Evolutionary conservation across 2,797 vertebrate species (phyloP).

Genomic region (Loriculus beryllinus): DNA sequence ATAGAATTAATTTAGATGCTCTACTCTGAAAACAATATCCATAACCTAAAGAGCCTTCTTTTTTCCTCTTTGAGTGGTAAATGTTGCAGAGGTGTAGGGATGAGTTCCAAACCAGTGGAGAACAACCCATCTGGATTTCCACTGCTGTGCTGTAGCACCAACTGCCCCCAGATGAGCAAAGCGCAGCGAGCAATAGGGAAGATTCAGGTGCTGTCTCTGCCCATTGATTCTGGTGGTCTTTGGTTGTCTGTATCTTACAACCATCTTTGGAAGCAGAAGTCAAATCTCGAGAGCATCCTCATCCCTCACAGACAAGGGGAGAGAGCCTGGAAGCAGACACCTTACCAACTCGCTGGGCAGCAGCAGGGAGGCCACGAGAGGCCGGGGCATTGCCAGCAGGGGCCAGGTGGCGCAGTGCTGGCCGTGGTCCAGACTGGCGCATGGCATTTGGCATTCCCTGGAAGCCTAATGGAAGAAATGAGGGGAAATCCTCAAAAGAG

Average conservation of each 20-base stretch:
- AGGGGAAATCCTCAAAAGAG: not conserved
- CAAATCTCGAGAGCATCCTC: not conserved
- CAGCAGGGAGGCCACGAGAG: slow-evolving; percentile 82
- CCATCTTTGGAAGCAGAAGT: accelerated
- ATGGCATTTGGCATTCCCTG: slow-evolving; percentile 91
- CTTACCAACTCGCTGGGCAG: slow-evolving; percentile 85
- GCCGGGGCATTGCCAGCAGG: slow-evolving; percentile 81
- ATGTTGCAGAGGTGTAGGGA: slow-evolving; percentile 25
- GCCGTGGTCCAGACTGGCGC: slow-evolving; percentile 92
- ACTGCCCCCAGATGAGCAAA: not conserved
- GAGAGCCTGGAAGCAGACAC: not conserved
- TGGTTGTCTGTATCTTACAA: accelerated
- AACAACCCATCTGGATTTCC: slow-evolving; percentile 25
- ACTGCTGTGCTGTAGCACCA: slow-evolving; percentile 12
- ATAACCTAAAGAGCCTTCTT: not conserved
- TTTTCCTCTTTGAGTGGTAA: not conserved
- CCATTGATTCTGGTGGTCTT: not conserved
- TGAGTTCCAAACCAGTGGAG: not conserved
- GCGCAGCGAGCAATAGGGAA: not conserved
- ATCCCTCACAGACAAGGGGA: not conserved
- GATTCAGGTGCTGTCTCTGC: not conserved
- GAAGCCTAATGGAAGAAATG: slow-evolving; percentile 76
- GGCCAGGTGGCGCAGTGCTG: slow-evolving; percentile 87
- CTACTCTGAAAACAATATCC: not conserved
- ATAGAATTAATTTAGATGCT: not conserved